Evolutionary conservation across 2,113 vertebrate species (phyloP).

Genomic region (Tamias sibiricus): DNA sequence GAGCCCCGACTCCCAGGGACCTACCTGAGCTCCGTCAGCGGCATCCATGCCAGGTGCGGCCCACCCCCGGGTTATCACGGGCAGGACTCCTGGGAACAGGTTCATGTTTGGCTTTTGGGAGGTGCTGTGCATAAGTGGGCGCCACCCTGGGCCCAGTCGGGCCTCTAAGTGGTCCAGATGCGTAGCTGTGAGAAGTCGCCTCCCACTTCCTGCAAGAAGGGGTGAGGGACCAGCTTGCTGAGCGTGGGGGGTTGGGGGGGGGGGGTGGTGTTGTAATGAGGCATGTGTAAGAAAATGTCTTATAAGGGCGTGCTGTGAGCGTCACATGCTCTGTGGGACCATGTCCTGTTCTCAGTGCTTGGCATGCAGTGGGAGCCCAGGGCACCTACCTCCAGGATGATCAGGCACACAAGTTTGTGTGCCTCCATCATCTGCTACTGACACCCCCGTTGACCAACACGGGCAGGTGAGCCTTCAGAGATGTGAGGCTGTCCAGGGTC

Average conservation of each 20-base stretch:
- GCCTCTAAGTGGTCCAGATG: neutral
- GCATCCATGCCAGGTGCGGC: accelerated
- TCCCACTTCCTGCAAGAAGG: accelerated
- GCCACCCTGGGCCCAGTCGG: neutral
- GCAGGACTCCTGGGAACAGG: neutral
- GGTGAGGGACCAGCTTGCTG: accelerated
- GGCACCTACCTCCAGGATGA: accelerated
- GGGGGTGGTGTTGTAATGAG: accelerated
- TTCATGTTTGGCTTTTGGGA: slow-evolving; percentile 12
- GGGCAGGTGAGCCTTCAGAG: neutral
- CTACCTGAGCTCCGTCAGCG: accelerated
- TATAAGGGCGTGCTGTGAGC: neutral
- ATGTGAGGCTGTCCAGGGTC: neutral
- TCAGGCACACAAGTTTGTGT: accelerated
- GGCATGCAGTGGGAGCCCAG: accelerated
- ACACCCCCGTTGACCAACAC: accelerated
- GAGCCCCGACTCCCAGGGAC: neutral
- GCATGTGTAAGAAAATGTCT: accelerated
- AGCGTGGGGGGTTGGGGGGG: accelerated
- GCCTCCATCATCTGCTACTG: neutral
- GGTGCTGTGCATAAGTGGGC: neutral
- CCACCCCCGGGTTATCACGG: neutral
- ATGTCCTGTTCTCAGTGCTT: neutral
- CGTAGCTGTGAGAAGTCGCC: accelerated
- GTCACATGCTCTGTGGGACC: neutral